These are phyloP conservation scores for Amphiura filiformis DNA, from an alignment of 35 echinoderm and acorn worm genomes.

Conservation along the genomic window DNA sequence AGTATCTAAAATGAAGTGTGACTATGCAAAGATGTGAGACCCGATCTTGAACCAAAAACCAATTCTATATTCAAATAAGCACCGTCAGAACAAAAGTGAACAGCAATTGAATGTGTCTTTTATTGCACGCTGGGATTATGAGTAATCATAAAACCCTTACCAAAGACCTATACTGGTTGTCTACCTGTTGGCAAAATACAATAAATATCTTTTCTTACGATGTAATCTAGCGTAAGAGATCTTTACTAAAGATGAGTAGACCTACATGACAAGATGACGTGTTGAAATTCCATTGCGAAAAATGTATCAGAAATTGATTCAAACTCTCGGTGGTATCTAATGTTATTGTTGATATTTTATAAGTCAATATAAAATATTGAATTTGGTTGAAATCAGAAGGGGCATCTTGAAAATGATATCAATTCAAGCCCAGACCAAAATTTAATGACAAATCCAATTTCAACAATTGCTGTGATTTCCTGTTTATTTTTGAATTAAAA, in stretches of 20 bases:
- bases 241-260: neutral
- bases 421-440: too few relatives aligned
- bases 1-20: too few relatives aligned
- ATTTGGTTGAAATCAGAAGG: neutral
- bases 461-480: too few relatives aligned
- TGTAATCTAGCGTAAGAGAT: neutral
- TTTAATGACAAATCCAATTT: too few relatives aligned
- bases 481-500: too few relatives aligned
- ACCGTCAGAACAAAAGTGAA: too few relatives aligned
- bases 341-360: neutral
- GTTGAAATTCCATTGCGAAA: neutral
- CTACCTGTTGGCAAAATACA: neutral
- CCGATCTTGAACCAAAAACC: too few relatives aligned
- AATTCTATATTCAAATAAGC: too few relatives aligned
- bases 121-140: too few relatives aligned
- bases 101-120: too few relatives aligned
- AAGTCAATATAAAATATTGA: neutral
- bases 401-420: neutral
- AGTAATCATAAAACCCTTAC: neutral
- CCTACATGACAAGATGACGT: neutral
- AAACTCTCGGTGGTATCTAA: neutral
- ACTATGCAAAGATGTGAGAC: too few relatives aligned
- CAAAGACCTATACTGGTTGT: neutral
- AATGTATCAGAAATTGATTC: too few relatives aligned
- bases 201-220: neutral